These are phyloP conservation scores for Acholoe squamosa DNA, from an alignment of 2,888 invertebrate genomes.

Conservation along the genomic window DNA sequence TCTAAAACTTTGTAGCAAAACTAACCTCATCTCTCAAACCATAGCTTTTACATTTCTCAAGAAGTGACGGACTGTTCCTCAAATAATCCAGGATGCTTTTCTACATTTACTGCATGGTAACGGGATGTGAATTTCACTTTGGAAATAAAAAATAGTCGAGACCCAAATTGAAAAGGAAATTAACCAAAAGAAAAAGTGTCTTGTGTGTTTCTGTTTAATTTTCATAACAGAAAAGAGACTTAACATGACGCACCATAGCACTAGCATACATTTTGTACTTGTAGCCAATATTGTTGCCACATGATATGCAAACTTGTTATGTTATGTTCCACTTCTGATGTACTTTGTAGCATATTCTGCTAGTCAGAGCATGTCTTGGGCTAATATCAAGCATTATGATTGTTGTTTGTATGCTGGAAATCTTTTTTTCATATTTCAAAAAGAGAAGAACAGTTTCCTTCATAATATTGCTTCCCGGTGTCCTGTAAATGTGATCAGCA, in stretches of 20 bases:
- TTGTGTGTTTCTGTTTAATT: neutral
- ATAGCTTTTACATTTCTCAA: neutral
- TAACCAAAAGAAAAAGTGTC: neutral
- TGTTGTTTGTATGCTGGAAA: constrained; percentile 37
- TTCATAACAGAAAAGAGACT: neutral
- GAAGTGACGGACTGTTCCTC: neutral
- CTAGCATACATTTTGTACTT: constrained; percentile 47
- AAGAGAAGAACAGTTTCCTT: neutral
- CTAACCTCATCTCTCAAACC: neutral
- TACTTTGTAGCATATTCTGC: neutral
- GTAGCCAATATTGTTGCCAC: neutral
- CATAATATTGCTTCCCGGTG: constrained; percentile 6
- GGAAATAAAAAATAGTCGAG: neutral
- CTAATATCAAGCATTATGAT: neutral
- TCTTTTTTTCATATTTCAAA: neutral
- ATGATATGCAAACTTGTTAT: constrained; percentile 37
- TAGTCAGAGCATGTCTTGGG: constrained; percentile 19
- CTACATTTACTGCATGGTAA: constrained; percentile 57
- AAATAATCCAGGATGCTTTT: constrained; percentile 35
- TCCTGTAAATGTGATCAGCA: constrained; percentile 42
- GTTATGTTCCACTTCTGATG: neutral
- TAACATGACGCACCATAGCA: constrained; percentile 54
- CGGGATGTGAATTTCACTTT: constrained; percentile 58
- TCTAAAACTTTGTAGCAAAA: neutral
- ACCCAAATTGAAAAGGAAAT: neutral